phyloP scores from a whole-genome alignment of 2,113 vertebrate species.

The Silurus glanis region DNA sequence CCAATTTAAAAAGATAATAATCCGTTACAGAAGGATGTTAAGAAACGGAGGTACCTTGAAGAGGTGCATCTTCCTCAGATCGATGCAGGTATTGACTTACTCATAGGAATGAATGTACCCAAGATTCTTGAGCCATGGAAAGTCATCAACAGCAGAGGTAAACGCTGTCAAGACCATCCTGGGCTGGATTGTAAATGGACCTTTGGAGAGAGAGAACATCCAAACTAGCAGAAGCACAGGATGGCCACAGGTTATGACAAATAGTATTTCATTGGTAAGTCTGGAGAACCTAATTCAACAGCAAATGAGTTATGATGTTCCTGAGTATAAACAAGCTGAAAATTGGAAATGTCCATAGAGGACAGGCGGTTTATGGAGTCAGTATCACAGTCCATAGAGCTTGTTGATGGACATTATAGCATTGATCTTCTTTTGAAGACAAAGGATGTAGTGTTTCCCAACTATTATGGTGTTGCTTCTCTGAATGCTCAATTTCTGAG shows the following conservation, averaged over 20 bases:
- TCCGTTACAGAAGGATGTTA: neutral
- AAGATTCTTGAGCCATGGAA: slow-evolving; percentile 10
- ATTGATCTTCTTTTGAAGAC: neutral
- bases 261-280: neutral
- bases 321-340: neutral
- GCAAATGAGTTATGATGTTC: neutral
- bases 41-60: neutral
- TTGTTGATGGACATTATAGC: slow-evolving; percentile 16
- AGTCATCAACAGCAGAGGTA: slow-evolving; percentile 8
- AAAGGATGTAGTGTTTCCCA: neutral
- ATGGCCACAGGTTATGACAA: neutral
- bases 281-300: neutral
- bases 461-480: neutral
- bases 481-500: neutral
- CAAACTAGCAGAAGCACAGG: neutral
- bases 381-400: neutral
- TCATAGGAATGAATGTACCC: neutral
- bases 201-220: neutral
- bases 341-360: neutral
- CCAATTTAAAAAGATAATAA: slow-evolving; percentile 12
- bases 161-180: slow-evolving; percentile 18
- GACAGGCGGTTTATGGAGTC: neutral
- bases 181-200: slow-evolving; percentile 28
- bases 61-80: neutral
- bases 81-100: slow-evolving; percentile 15